Evolutionary conservation across 2,888 invertebrate species (phyloP).

Genomic region (Eumacrocentrus americanus): DNA sequence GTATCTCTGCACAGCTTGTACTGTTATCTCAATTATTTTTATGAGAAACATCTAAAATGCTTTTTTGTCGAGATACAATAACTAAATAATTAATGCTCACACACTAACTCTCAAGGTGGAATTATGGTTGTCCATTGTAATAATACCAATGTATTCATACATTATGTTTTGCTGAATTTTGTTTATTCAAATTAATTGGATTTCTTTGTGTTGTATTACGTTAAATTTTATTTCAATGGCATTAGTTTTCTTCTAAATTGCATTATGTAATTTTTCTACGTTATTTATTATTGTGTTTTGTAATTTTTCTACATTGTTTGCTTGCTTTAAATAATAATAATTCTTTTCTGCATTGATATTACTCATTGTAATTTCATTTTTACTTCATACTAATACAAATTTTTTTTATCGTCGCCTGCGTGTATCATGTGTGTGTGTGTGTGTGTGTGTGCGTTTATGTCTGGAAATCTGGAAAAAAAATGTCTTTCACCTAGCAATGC

Average conservation of each 20-base stretch:
- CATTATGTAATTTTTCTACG: too few species aligned
- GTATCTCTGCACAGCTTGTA: slow-evolving; percentile 51
- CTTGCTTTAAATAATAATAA: background rate
- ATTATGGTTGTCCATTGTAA: background rate
- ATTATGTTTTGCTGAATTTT: background rate
- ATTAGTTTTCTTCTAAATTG: too few species aligned
- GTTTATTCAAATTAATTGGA: background rate
- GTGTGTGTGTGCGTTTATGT: background rate
- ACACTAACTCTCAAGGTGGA: background rate
- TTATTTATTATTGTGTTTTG: too few species aligned
- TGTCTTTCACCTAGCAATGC: background rate
- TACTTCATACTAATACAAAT: background rate
- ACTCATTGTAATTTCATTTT: background rate
- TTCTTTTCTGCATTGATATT: background rate
- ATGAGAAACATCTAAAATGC: background rate
- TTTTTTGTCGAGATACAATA: too few species aligned
- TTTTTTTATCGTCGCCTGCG: background rate
- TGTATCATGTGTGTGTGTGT: background rate
- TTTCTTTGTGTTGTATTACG: too few species aligned
- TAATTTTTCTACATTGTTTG: background rate
- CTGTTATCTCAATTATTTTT: slow-evolving; percentile 35
- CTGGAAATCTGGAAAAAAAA: background rate
- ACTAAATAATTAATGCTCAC: too few species aligned
- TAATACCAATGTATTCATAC: background rate
- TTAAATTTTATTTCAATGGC: too few species aligned